phyloP scores from a whole-genome alignment of 64 coral and sea anemone species.

The Anthopleura sola region DNA sequence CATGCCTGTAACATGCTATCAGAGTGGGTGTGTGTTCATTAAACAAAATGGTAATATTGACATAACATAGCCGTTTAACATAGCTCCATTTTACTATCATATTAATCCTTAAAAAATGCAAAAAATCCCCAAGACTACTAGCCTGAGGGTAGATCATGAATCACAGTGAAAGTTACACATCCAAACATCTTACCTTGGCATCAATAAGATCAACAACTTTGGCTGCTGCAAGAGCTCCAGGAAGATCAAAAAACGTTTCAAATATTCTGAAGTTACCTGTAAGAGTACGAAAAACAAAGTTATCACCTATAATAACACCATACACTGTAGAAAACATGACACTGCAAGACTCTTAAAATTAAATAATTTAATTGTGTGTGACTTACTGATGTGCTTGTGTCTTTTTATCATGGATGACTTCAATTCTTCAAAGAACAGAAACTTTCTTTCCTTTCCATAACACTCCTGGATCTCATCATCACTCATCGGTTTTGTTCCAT shows the following conservation, averaged over 20 bases:
- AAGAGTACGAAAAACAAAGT: slow-evolving; percentile 4
- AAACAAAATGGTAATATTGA: too few relatives aligned
- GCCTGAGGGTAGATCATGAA: not conserved
- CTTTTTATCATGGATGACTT: slow-evolving; percentile 24
- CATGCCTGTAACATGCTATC: too few relatives aligned
- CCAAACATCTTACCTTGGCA: slow-evolving; percentile 52
- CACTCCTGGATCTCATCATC: slow-evolving; percentile 43
- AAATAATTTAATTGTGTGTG: not conserved
- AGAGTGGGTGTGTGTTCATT: too few relatives aligned
- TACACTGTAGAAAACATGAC: too few relatives aligned
- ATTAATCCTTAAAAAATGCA: too few relatives aligned
- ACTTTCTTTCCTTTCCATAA: slow-evolving; percentile 74
- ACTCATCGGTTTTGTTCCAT: slow-evolving; percentile 69
- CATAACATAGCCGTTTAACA: too few relatives aligned
- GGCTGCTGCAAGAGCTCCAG: slow-evolving; percentile 53
- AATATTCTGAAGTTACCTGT: slow-evolving; percentile 57
- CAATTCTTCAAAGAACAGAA: slow-evolving; percentile 54
- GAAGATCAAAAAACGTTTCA: slow-evolving; percentile 96
- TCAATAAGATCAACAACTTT: slow-evolving; percentile 78
- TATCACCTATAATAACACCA: not conserved
- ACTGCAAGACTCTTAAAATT: too few relatives aligned
- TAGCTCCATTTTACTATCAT: too few relatives aligned
- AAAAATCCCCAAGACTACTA: too few relatives aligned
- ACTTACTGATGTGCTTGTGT: slow-evolving; percentile 5
- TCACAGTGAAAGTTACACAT: not conserved